These are phyloP conservation scores for Trichechus manatus DNA, from an alignment of 2,113 vertebrate species.

Conservation along the genomic window DNA sequence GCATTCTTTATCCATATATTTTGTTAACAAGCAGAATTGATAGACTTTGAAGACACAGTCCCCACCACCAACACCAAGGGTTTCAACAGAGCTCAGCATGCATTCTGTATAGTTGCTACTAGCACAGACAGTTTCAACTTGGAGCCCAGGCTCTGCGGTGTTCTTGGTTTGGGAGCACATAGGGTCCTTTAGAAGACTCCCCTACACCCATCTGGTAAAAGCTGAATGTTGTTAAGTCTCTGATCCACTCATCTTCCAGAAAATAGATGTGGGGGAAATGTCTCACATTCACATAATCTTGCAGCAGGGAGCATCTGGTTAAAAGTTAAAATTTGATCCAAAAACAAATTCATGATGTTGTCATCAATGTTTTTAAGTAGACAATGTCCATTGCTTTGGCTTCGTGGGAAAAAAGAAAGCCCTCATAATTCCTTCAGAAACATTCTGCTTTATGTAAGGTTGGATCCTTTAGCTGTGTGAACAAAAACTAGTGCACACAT, in stretches of 20 bases:
- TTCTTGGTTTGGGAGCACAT: neutral
- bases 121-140: neutral
- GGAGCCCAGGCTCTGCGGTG: neutral
- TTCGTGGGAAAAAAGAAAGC: too few relatives aligned
- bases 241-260: neutral
- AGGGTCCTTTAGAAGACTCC: neutral
- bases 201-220: neutral
- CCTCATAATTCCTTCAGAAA: neutral
- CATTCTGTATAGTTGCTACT: neutral
- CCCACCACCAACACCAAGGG: too few relatives aligned
- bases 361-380: neutral
- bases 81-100: neutral
- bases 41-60: neutral
- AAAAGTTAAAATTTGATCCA: neutral
- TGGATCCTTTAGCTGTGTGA: neutral
- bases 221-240: neutral
- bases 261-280: neutral
- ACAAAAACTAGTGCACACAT: neutral
- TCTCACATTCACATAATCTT: neutral
- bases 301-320: neutral
- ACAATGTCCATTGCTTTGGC: neutral
- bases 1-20: neutral
- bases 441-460: neutral
- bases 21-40: neutral
- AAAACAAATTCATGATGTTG: neutral